Evolutionary conservation across 2,797 vertebrate genomes (phyloP).

Genomic region (Cyprinella venusta): DNA sequence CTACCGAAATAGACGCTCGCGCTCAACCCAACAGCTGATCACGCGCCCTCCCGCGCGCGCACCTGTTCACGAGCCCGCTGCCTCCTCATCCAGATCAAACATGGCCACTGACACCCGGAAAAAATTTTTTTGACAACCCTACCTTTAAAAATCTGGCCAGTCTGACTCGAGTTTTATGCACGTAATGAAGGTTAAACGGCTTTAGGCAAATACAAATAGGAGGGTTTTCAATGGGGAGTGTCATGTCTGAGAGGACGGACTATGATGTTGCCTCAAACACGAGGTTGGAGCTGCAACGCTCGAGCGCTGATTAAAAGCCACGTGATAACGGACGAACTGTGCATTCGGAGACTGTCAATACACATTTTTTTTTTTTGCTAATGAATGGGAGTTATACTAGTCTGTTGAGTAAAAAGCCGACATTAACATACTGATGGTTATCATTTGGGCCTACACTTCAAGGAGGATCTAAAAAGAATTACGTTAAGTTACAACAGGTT

Average conservation of each 20-base stretch:
- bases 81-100: slow-evolving; percentile 13
- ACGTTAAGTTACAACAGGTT: slow-evolving; percentile 25
- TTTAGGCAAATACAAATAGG: neutral
- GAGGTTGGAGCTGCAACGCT: slow-evolving; percentile 67
- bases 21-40: slow-evolving; percentile 72
- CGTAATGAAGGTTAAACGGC: neutral
- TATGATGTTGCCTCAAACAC: slow-evolving; percentile 71
- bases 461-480: neutral
- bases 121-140: neutral
- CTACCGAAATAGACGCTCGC: slow-evolving; percentile 78
- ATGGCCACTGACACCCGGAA: neutral
- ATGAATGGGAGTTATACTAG: neutral
- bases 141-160: neutral
- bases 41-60: slow-evolving; percentile 59
- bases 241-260: slow-evolving; percentile 14
- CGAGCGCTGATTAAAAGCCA: neutral
- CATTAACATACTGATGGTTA: neutral
- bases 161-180: neutral
- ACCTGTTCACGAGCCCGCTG: slow-evolving; percentile 72
- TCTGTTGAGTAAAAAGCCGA: neutral
- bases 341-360: neutral
- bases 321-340: neutral
- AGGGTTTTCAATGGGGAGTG: slow-evolving; percentile 19
- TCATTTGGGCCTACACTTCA: slow-evolving; percentile 10
- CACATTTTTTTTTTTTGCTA: too few species aligned